A percentile compares a stretch with the other conserved stretches of the same genome.
Evolutionary conservation across 2,888 invertebrate species (phyloP).

Genomic region (Rhagophthalmus giganteus): DNA sequence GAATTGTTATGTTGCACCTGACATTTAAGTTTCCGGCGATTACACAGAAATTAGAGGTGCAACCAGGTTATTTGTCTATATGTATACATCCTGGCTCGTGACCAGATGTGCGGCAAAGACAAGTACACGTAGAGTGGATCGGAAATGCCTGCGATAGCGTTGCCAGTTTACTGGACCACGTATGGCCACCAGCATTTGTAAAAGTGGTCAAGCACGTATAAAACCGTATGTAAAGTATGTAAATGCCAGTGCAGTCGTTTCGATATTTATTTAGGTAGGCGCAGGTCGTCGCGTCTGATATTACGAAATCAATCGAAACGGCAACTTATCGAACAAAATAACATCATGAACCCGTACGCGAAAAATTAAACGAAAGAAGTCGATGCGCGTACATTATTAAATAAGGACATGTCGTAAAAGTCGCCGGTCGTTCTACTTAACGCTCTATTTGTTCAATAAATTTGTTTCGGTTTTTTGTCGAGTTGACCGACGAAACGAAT

Average conservation of each 20-base stretch:
- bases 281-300: too few relatives aligned
- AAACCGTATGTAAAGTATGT: constrained; percentile 1
- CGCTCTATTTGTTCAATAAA: constrained; percentile 21
- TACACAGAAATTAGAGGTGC: constrained; percentile 12
- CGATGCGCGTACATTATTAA: constrained; percentile 3
- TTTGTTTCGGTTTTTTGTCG: constrained; percentile 10
- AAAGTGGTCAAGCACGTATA: constrained; percentile 21
- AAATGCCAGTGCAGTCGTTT: too few relatives aligned
- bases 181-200: constrained; percentile 12
- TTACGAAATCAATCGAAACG: too few relatives aligned
- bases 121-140: constrained; percentile 17
- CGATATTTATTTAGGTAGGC: too few relatives aligned
- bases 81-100: constrained; percentile 18
- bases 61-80: too few relatives aligned
- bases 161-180: constrained; percentile 23
- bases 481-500: too few relatives aligned
- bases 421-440: constrained; percentile 15
- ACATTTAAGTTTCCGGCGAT: constrained; percentile 2
- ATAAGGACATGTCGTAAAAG: constrained; percentile 2
- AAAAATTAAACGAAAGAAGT: neutral
- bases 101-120: constrained; percentile 18
- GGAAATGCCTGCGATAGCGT: constrained; percentile 23
- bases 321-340: too few relatives aligned
- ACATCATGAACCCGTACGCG: too few relatives aligned
- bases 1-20: too few relatives aligned